Evolutionary conservation across 2,888 invertebrate genomes (phyloP), one percentile per base, ranked within the genome.

Genomic region (Pristionchus japonicus): DNA sequence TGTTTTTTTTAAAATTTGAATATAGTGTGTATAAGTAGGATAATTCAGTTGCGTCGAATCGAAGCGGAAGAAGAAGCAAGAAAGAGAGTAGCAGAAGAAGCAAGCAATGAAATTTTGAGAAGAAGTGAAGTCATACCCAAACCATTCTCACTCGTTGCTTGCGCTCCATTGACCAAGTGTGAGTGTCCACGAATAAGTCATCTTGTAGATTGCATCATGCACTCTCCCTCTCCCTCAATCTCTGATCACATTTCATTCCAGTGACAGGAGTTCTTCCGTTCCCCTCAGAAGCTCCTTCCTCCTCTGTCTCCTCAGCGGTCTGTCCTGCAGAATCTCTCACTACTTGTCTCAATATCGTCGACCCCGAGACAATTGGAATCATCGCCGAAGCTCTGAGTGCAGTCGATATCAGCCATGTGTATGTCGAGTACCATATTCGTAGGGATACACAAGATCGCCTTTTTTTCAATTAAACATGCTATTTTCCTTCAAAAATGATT

Each of bases 221-320:
- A 40, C 27, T 1, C n/a, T 80, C 27, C 40, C n/a, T 11, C 31
- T 43, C 13, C 47, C 64, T 40, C 27, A 9, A 67, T 31, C n/a
- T n/a, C n/a, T n/a, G n/a, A n/a, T n/a, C n/a, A n/a, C n/a, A n/a
- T n/a, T n/a, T n/a, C n/a, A n/a, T 88, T 88, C 20, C 61, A 88
- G 88, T 88, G 57, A 67, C 84, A 3, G 52, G 77, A 27, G 49
- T 88, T n/a, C 67, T 88, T 40, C 86, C 88, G 1, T 88, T 88
- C 31, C 88, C 88, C 6, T 67, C 88, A 40, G 88, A 88, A 47
- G 84, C 88, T n/a, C 47, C 49, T 20, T 23, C 88, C 6, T 43
- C 67, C 40, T 84, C 88, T 4, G 9, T 34, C 15, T 23, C 47
- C 3, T 47, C 74, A 31, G 11, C 37, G 1, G 52, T 87, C 2